Base-by-base conservation (phyloP, 2,888 invertebrate species). In the Oxytorus armatus region DNA sequence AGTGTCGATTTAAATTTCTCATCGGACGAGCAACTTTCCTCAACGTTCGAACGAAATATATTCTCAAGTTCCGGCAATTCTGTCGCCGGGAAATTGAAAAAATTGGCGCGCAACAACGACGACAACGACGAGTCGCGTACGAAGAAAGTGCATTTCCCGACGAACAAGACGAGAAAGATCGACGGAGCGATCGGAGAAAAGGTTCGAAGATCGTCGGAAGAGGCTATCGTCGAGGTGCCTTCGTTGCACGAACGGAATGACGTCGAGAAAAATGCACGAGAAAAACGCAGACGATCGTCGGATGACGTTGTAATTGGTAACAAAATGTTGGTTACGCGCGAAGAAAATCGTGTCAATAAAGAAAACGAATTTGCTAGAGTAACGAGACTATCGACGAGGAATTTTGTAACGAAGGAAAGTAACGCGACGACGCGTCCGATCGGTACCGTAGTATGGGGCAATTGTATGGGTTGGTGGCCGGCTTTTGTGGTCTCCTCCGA, bases 381-480 rank as follows among this genome's bases (percentile, higher is more conserved):
- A 10, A 80, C 78, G 3, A 42, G 78, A 59, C 36, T 47, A 5
- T 68, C 70, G 8, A 25, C 36, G 25, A 61, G 33, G 61, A 76
- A 78, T 53, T 18, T 21, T 7, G 21, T 39, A n/a, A 23, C 21
- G 10, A 55, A 1, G 21, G 59, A 11, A 8, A 47, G 29, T 33
- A 29, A 44, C 18, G 53, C 10, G 1, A 14, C 14, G n/a, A 47
- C 5, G 8, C 69, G 33, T 21, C 33, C 16, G 8, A 23, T 51
- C 25, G 91, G 90, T 1, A 90, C 87, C 16, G 73, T 91, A n/a
- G 85, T 91, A 1, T 91, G 90, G 91, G 90, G 89, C n/a, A 85
- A 75, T 44, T 90, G 88, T 36, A 82, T 70, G 29, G 88, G 88
- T 25, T 90, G 90, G 90, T 91, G 90, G 90, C 90, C 91, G 81